phyloP scores from a whole-genome alignment of 2,113 vertebrate species.

The Tautogolabrus adspersus region DNA sequence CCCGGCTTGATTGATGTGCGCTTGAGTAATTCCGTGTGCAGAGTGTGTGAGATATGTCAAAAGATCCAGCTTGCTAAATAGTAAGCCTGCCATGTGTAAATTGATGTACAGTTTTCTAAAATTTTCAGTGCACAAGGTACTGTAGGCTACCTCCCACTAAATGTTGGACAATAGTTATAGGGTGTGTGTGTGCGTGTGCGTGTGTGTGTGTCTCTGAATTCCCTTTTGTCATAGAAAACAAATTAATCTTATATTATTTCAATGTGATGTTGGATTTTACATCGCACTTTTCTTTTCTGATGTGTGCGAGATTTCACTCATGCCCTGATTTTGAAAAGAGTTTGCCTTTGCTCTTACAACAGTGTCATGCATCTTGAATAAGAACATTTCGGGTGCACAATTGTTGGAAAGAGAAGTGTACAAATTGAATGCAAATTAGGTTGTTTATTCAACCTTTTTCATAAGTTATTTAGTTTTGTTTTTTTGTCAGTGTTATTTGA shows the following conservation, averaged over 20 bases:
- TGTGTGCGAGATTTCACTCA: constrained; percentile 18
- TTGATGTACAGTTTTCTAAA: constrained; percentile 72
- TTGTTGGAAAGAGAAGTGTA: constrained; percentile 22
- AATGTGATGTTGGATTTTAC: constrained; percentile 35
- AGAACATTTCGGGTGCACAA: constrained; percentile 31
- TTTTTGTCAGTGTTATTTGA: constrained; percentile 4
- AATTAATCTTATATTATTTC: constrained; percentile 36
- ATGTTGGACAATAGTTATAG: constrained; percentile 60
- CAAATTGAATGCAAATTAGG: constrained; percentile 30
- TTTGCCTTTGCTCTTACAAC: constrained; percentile 26
- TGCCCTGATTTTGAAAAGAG: constrained; percentile 1
- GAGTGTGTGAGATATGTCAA: constrained; percentile 56
- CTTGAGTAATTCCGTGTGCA: constrained; percentile 50
- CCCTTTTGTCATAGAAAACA: constrained; percentile 45
- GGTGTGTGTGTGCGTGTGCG: constrained; percentile 40
- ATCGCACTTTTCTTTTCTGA: constrained; percentile 26
- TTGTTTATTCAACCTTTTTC: background rate
- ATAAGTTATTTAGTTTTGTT: constrained; percentile 51
- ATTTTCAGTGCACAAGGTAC: constrained; percentile 75
- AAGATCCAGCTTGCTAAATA: constrained; percentile 56
- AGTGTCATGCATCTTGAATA: constrained; percentile 32
- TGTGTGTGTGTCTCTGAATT: constrained; percentile 53
- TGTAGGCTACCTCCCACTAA: constrained; percentile 77
- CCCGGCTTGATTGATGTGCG: constrained; percentile 33
- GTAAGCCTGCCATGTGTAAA: constrained; percentile 71